Conservation (phyloP, 2,113 vertebrate genomes). For the Microtus pennsylvanicus region DNA sequence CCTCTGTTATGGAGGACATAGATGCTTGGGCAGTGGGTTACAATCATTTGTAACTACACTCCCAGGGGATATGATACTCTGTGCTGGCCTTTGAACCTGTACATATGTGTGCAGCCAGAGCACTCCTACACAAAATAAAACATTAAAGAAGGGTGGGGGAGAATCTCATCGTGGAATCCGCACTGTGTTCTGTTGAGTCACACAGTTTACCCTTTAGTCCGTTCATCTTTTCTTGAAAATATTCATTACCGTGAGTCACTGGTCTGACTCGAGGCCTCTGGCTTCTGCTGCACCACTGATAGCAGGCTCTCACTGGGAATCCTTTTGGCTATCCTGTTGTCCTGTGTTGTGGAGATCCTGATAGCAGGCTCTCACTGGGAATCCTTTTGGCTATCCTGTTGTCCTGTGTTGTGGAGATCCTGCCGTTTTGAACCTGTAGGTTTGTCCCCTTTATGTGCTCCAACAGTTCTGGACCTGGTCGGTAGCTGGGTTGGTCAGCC, state of each 20-base stretch:
- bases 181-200: not conserved
- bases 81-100: not conserved
- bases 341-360: not conserved
- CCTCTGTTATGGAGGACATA: not conserved
- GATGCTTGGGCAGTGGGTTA: not conserved
- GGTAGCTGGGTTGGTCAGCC: not conserved
- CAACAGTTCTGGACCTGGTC: not conserved
- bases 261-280: not conserved
- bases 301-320: not conserved
- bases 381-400: not conserved
- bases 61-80: not conserved
- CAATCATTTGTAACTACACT: not conserved
- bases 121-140: not conserved
- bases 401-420: not conserved
- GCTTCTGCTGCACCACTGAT: not conserved
- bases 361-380: not conserved
- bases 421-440: not conserved
- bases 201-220: not conserved
- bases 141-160: accelerated
- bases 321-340: not conserved
- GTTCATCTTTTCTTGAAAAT: not conserved
- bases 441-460: not conserved
- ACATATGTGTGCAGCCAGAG: too few species aligned
- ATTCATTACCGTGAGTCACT: not conserved
- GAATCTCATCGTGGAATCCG: not conserved